Conservation (phyloP, 2,888 invertebrate species). For the Oligia latruncula region DNA sequence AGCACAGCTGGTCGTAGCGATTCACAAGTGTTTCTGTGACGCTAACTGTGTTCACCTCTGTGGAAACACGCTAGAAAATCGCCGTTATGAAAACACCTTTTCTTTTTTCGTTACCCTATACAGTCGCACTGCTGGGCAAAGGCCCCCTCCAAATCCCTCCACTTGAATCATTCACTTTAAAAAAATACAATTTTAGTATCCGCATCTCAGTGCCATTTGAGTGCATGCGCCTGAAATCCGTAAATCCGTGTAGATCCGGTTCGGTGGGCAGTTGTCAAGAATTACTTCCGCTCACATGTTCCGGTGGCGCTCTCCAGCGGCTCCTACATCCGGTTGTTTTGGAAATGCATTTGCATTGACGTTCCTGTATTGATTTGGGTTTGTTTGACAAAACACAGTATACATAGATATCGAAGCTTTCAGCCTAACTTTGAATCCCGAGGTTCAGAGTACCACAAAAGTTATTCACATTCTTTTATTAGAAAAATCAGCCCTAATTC, state of each 20-base stretch:
- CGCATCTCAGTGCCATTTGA: conserved; percentile 29
- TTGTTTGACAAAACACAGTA: neutral
- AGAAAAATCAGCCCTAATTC: no score
- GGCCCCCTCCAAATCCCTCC: no score
- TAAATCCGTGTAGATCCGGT: conserved; percentile 65
- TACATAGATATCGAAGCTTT: neutral
- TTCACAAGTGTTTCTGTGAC: neutral
- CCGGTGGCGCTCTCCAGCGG: conserved; percentile 53
- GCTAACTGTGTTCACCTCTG: neutral
- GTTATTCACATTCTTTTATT: neutral
- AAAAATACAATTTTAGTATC: conserved; percentile 31
- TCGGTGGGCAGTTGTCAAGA: conserved; percentile 69
- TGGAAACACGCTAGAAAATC: neutral
- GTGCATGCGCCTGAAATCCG: conserved; percentile 58
- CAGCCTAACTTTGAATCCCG: neutral
- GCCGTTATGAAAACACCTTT: neutral
- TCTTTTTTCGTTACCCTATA: no score
- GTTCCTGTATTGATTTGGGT: conserved; percentile 36
- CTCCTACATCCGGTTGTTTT: conserved; percentile 57
- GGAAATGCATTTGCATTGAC: conserved; percentile 48
- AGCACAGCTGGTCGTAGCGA: no score
- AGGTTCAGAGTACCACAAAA: neutral
- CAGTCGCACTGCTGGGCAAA: no score
- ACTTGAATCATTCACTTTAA: conserved; percentile 3
- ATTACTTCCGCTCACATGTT: conserved; percentile 69